These are phyloP conservation scores for Apogon hyalosoma DNA, from an alignment of 2,797 vertebrate species.

Conservation along the genomic window DNA sequence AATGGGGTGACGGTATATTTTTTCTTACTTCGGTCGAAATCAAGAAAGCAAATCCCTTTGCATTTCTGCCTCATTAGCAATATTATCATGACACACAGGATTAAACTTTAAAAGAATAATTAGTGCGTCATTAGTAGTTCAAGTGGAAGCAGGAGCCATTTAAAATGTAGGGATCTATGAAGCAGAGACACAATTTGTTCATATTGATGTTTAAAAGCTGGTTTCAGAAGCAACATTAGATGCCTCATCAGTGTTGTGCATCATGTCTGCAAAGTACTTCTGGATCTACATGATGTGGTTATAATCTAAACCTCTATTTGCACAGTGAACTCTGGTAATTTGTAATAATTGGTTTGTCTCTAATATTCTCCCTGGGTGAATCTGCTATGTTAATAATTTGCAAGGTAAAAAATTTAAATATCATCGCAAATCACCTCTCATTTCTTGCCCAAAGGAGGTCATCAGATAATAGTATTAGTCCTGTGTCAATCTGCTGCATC, in stretches of 20 bases:
- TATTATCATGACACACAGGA: constrained; percentile 17
- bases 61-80: constrained; percentile 39
- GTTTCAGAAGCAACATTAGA: constrained; percentile 4
- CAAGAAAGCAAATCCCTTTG: constrained; percentile 24
- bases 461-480: too few species aligned
- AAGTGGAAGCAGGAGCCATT: constrained; percentile 27
- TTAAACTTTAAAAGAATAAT: constrained; percentile 40
- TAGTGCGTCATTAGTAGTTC: constrained; percentile 24
- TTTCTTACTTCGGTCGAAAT: constrained; percentile 6
- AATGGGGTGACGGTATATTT: neutral
- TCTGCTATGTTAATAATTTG: too few species aligned
- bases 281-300: constrained; percentile 1
- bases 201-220: constrained; percentile 3
- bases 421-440: too few species aligned
- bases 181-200: constrained; percentile 1
- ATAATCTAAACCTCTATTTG: constrained; percentile 24
- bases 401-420: too few species aligned
- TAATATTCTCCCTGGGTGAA: too few species aligned
- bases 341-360: too few species aligned
- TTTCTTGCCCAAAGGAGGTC: too few species aligned
- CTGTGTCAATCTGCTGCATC: too few species aligned
- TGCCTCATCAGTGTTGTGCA: neutral
- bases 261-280: neutral
- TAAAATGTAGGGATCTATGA: constrained; percentile 3
- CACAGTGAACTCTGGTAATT: too few species aligned